Base-by-base conservation (phyloP, 2,888 invertebrate species). In the Troides oblongomaculatus region DNA sequence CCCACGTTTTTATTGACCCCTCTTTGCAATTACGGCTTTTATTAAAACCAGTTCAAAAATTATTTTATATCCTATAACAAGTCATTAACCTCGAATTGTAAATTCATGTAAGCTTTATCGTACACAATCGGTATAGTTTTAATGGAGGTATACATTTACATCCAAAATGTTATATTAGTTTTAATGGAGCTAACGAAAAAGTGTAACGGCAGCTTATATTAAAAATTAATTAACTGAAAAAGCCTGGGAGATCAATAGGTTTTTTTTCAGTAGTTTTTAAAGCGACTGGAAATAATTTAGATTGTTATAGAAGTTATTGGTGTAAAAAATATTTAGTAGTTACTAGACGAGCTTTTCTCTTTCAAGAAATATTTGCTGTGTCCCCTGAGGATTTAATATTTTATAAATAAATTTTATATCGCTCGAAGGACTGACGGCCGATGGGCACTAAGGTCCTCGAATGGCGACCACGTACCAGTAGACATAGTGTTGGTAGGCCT, bases 1-100 rank as follows among this genome's bases (percentile, higher is more conserved):
- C 71, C 77, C 71, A 77, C 74, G 71, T 74, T 75, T 77, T 78
- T 79, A 81, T 79, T 82, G 75, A 73, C 74, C 75, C 74, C 70
- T 62, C 70, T 64, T 73, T 71, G 69, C 72, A 75, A 75, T 74
- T 73, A 76, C 66, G 69, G 70, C 64, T 67, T 60, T 68, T 65
- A 66, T 72, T 69, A 69, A 67, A 30, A 56, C 64, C 64, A 60
- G 21, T 67, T 60, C 66, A 64, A 61, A 66, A 61, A 61, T 64
- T 57, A 64, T 71, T 71, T 68, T 62, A 65, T 62, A 62, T 43
- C 21, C 53, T 59, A 50, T 53, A 64, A 43, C 58, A 71, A 64
- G 71, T 68, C 68, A 65, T 39, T 62, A 65, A 64, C 62, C 68
- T 64, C 53, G 36, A 46, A 3, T 66, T 68, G 63, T 39, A 23